Percentiles rank a stretch among this genome's conserved stretches.
These are phyloP conservation scores for Natator depressus DNA, from an alignment of 2,113 vertebrate genomes.

Conservation along the genomic window DNA sequence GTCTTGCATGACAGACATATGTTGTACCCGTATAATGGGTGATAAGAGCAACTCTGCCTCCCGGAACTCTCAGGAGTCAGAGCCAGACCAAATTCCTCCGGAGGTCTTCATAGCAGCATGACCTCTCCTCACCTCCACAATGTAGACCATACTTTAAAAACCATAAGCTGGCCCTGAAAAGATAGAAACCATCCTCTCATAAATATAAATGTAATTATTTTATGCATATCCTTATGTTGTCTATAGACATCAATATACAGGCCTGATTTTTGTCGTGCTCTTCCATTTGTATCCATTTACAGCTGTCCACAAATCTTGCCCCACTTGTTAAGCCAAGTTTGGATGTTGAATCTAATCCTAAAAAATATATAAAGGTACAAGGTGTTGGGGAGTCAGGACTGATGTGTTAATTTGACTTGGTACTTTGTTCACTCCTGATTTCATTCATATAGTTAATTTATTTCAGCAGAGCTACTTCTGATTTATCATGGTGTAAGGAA, in stretches of 20 bases:
- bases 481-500: background rate
- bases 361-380: background rate
- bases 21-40: background rate
- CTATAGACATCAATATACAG: background rate
- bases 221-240: background rate
- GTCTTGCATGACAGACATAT: background rate
- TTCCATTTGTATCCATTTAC: background rate
- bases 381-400: background rate
- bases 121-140: background rate
- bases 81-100: background rate
- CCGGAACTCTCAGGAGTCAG: background rate
- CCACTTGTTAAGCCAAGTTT: background rate
- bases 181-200: background rate
- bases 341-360: background rate
- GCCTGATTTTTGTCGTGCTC: background rate
- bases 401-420: background rate
- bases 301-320: background rate
- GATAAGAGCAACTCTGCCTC: no score
- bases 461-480: accelerated
- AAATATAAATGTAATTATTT: background rate
- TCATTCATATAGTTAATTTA: background rate
- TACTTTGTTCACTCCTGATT: background rate
- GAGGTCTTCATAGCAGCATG: background rate
- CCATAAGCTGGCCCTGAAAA: background rate
- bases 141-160: background rate